phyloP scores from a whole-genome alignment of 2,797 vertebrate genomes.

The Helostoma temminkii region DNA sequence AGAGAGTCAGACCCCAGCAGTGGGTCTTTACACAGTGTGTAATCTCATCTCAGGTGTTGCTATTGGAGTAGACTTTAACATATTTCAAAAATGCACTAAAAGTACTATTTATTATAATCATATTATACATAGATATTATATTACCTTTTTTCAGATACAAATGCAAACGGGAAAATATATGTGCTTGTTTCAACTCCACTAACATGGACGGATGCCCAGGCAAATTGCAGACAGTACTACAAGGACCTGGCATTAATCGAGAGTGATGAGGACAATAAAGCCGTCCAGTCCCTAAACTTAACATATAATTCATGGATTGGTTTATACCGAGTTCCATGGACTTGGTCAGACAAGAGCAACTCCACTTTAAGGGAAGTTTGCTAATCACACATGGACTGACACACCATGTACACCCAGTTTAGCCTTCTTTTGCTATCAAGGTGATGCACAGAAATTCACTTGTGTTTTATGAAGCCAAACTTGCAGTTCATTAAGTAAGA shows the following conservation, averaged over 20 bases:
- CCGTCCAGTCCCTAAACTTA: too few species aligned
- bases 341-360: not conserved
- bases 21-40: too few species aligned
- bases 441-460: not conserved
- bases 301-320: not conserved
- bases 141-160: too few species aligned
- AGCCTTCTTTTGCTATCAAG: conserved; percentile 5
- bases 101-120: too few species aligned
- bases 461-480: not conserved
- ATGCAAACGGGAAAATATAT: not conserved
- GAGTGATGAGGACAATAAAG: not conserved
- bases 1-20: too few species aligned
- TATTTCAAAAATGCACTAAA: too few species aligned
- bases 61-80: too few species aligned
- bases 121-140: too few species aligned
- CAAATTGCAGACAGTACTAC: conserved; percentile 21
- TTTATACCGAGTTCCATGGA: conserved; percentile 10
- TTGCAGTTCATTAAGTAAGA: too few species aligned
- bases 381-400: not conserved
- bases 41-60: too few species aligned
- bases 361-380: conserved; percentile 1
- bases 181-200: not conserved
- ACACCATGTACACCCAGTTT: accelerated
- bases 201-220: not conserved
- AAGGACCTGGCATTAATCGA: conserved; percentile 40